Percentiles rank a stretch among this genome's conserved stretches.
Conservation (phyloP, 2,888 invertebrate species). For the Dasysyrphus tricinctus region DNA sequence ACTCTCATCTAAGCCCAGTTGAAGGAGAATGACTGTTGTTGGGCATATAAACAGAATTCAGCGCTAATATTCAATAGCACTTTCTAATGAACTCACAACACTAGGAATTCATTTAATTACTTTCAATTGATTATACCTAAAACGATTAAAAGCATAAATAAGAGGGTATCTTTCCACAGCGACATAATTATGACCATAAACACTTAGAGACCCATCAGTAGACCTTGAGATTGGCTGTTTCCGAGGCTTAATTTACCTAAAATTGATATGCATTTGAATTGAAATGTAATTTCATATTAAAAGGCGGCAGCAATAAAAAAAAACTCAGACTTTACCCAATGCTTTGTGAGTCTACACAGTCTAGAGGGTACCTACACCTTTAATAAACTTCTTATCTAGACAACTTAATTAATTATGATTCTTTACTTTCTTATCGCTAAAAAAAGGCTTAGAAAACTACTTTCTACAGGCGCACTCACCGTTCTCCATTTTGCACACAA, state of each 20-base stretch:
- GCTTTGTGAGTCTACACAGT: background rate
- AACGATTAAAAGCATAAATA: constrained; percentile 13
- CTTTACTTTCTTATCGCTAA: constrained; percentile 27
- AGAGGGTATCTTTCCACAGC: background rate
- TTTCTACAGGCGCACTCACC: constrained; percentile 45
- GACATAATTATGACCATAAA: background rate
- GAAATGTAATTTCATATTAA: background rate
- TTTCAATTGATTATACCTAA: background rate
- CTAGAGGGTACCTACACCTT: background rate
- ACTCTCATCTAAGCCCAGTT: background rate
- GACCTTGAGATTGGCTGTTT: background rate
- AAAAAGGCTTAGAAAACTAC: constrained; percentile 16
- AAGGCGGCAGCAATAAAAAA: background rate
- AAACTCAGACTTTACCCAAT: constrained; percentile 4
- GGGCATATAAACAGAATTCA: background rate
- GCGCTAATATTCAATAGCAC: background rate
- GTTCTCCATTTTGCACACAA: constrained; percentile 41
- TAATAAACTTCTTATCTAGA: constrained; percentile 21
- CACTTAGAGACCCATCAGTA: too few species aligned
- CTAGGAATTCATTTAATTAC: background rate
- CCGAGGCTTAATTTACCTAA: constrained; percentile 21
- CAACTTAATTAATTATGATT: constrained; percentile 34
- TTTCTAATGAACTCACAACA: background rate
- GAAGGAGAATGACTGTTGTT: background rate
- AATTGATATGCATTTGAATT: constrained; percentile 17